Conservation (phyloP, 2,113 vertebrate species). For the Lichenostomus cassidix region DNA sequence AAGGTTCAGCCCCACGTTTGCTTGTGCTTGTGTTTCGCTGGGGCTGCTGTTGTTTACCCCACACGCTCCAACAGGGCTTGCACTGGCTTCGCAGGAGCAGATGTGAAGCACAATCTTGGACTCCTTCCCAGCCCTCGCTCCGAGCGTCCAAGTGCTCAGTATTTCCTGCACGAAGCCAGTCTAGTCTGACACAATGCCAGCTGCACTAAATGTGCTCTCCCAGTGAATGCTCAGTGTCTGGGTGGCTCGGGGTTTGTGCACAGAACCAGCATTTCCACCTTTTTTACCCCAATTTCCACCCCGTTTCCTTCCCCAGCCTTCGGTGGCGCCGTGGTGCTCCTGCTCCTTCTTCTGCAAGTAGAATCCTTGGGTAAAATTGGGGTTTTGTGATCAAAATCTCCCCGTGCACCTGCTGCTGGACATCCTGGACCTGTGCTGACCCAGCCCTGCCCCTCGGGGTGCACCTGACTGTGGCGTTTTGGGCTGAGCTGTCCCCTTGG, state of each 20-base stretch:
- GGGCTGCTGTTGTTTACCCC: constrained; percentile 60
- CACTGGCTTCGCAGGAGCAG: constrained; percentile 70
- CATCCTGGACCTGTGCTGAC: not conserved
- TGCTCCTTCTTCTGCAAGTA: fast-evolving
- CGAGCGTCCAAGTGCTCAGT: constrained; percentile 72
- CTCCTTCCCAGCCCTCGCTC: constrained; percentile 65
- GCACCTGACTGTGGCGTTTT: not conserved
- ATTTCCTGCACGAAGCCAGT: constrained; percentile 72
- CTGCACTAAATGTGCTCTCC: constrained; percentile 31
- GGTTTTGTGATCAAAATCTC: fast-evolving
- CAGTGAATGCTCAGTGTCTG: constrained; percentile 33
- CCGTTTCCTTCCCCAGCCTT: not conserved
- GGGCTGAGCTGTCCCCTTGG: fast-evolving
- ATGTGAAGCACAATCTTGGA: constrained; percentile 78
- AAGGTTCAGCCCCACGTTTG: not conserved
- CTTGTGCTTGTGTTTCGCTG: constrained; percentile 51
- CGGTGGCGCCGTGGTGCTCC: fast-evolving
- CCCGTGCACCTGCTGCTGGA: not conserved
- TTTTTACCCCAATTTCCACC: not conserved
- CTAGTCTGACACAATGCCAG: constrained; percentile 66
- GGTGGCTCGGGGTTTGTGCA: constrained; percentile 21
- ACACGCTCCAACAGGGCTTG: constrained; percentile 53
- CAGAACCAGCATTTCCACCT: not conserved
- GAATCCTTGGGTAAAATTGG: fast-evolving
- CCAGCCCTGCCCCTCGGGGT: not conserved